phyloP scores from a whole-genome alignment of 1,140 invertebrate species.

The Olivierus martensii region DNA sequence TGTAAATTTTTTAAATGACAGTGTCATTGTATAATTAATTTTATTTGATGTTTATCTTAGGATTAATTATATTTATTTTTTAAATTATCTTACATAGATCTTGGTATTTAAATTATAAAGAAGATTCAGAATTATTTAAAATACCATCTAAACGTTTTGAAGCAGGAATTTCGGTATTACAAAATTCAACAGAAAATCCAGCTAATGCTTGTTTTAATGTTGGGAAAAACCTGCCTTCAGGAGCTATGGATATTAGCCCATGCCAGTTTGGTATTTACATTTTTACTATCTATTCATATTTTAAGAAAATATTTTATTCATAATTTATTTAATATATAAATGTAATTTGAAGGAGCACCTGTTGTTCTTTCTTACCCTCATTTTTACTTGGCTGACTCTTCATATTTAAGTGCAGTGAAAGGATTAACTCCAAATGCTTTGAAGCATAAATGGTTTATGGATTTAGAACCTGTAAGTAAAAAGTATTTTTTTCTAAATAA shows the following conservation, averaged over 20 bases:
- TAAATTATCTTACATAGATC: background rate
- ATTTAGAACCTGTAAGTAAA: background rate
- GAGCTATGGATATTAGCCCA: constrained; percentile 3
- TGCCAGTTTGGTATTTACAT: constrained; percentile 7
- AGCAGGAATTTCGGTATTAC: background rate
- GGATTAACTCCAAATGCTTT: constrained; percentile 1
- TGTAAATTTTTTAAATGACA: too few species aligned
- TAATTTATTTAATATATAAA: too few species aligned
- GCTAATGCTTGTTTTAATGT: constrained; percentile 7
- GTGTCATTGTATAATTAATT: too few species aligned
- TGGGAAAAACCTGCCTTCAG: background rate
- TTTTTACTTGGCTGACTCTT: constrained; percentile 54
- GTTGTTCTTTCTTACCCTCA: constrained; percentile 61
- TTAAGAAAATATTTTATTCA: too few species aligned
- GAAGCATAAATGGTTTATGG: background rate
- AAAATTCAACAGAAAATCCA: constrained; percentile 8
- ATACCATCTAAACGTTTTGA: background rate
- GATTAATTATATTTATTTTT: background rate
- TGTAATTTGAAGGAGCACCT: constrained; percentile 28
- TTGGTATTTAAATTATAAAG: background rate
- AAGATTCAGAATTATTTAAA: background rate
- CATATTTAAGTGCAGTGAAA: background rate
- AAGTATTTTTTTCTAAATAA: too few species aligned
- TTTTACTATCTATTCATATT: too few species aligned
- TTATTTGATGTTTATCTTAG: too few species aligned